Evolutionary conservation across 2,888 invertebrate genomes (phyloP), one percentile per base, ranked within the genome.

Genomic region (Malachius bipustulatus): DNA sequence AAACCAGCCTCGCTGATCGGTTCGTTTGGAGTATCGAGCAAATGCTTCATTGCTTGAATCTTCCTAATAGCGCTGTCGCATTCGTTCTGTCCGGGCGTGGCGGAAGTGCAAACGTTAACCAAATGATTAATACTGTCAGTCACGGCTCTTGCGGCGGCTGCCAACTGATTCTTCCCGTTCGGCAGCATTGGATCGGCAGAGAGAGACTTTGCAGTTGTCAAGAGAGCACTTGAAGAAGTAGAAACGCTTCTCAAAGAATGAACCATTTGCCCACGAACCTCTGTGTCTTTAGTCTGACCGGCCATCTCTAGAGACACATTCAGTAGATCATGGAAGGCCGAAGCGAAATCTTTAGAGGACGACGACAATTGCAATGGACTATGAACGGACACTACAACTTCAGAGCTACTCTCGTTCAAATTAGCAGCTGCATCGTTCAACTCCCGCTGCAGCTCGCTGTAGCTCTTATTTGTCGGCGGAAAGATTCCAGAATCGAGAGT

Each of bases 1-100:
- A 96, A 97, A 0, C 85, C 82, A 36, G 77, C 75, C 46, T 89
- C 89, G 49, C 75, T 83, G 47, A 94, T 73, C 0, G 94, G 90
- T 59, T 94, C 88, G 32, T 75, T 75, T 11, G 93, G 89, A 55
- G 83, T 78, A 47, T 83, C 81, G 32, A 97, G 67, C 41, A 93
- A 67, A 2, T 84, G 80, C 12, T 80, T 73, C 60, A 87, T 76
- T 37, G 85, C 80, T 62, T 87, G 82, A 39, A 97, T 91, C 59
- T 87, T 85, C 43, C 94, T 71, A 35, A 96, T 80, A 1, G 96
- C 94, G 47, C 87, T 93, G 57, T 90, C 91, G 63, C 97, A 97
- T 57, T 97, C 96, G 59, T 87, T 89, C 65, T 94, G 93, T 0
- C 96, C 93, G 0, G 96, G 94, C 0, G 90, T 88, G 0, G 89